Base-by-base conservation (phyloP, 2,797 vertebrate species). In the Fringilla coelebs region DNA sequence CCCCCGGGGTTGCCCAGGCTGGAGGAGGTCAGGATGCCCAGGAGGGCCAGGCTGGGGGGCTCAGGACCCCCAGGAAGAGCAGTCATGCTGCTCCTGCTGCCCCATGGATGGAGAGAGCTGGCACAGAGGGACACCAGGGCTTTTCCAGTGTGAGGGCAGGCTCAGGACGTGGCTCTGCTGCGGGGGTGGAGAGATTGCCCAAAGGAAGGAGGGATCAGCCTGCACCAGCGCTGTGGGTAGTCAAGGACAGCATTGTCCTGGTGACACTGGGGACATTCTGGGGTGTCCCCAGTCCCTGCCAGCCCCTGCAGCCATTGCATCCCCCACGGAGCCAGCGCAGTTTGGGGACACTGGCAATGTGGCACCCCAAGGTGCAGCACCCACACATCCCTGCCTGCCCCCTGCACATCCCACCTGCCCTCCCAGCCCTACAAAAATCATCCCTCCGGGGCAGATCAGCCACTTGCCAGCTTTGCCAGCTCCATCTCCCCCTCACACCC, bases 241-340 rank as follows among this genome's bases (percentile, higher is more conserved):
- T 2, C 0, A 0, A 2, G 13, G n/a, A 10, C 1, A 6, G 22
- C 10, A 10, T 26, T n/a, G 21, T 2, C 17, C 75, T 4, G 4
- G n/a, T 16, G 77, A 16, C 15, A 1, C 66, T 66, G 55, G 72
- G 60, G 26, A 52, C 29, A 8, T 2, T 0, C 26, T 19, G 0
- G 9, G 11, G 7, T 51, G 43, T 32, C 31, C 25, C 68, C 4
- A 0, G 0, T 10, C 46, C 36, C 61, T 62, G 18, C 40, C 45
- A 78, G 32, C 29, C 25, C 41, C 63, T 29, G 43, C 22, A 48
- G 32, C 52, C 25, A 1, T 5, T n/a, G 19, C 10, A 41, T 9
- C 3, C 11, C 15, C 28, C 4, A 6, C 0, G 0, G 20, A 86
- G n/a, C 11, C 22, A 38, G 43, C 3, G 1, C 13, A 12, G 13